phyloP scores from a whole-genome alignment of 2,113 vertebrate genomes.

The Hystrix brachyura region DNA sequence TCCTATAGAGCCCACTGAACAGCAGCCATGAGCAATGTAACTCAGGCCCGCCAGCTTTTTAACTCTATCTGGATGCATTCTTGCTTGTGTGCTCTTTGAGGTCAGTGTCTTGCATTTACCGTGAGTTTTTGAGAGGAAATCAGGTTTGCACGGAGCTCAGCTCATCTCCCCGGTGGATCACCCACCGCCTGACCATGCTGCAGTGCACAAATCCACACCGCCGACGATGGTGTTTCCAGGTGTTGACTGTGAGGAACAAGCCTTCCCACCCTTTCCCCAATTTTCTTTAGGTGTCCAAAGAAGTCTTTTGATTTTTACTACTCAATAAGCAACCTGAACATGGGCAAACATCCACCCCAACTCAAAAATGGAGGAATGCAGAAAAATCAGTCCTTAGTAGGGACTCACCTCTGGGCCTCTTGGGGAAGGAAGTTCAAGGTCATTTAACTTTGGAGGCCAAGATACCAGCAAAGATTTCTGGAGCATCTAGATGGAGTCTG shows the following conservation, averaged over 20 bases:
- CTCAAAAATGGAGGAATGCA: background rate
- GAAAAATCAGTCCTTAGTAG: background rate
- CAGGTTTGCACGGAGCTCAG: too few relatives aligned
- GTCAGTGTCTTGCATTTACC: background rate
- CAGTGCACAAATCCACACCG: accelerated
- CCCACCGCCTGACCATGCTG: accelerated
- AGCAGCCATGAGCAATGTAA: too few relatives aligned
- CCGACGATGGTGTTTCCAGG: background rate
- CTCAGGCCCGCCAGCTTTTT: background rate
- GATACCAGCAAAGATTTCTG: background rate
- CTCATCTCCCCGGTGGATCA: accelerated
- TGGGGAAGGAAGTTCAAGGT: background rate
- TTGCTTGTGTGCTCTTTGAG: background rate
- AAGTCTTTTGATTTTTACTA: background rate
- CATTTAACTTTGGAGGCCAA: background rate
- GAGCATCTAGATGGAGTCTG: background rate
- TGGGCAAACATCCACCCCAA: too few relatives aligned
- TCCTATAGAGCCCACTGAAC: background rate
- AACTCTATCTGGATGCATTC: background rate
- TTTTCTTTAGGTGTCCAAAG: background rate
- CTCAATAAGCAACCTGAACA: background rate
- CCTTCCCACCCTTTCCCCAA: background rate
- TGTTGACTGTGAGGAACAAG: too few relatives aligned
- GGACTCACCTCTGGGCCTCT: background rate
- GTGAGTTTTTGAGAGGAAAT: background rate